Base-by-base conservation (phyloP, 2,888 invertebrate genomes). In the Tetropium fuscum region DNA sequence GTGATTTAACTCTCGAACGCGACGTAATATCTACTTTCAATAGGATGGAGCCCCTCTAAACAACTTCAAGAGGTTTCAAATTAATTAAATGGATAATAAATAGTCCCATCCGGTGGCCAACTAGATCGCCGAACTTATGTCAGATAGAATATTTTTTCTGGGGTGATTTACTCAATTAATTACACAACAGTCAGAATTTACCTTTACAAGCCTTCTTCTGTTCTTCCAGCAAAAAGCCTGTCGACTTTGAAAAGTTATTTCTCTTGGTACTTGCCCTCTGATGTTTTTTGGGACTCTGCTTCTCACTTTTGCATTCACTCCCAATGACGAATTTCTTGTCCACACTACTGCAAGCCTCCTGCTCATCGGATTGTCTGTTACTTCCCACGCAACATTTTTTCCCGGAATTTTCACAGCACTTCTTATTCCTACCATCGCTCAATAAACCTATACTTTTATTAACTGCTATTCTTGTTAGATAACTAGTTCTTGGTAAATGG, bases 361-460 rank as follows among this genome's bases (percentile, higher is more conserved):
- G 27, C 19, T 41, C 41, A 13, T 41, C 47, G 2, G 38, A 32
- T 19, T 49, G 48, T 30, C 40, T 59, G 32, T 41, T 58, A 13
- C 49, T 30, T 8, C 64, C 66, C 38, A 71, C 68, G 53, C 64
- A 62, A 55, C 61, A 60, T 64, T 61, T 61, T 38, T 72, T 74
- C 51, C 70, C 73, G 30, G 57, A 58, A 55, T 32, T 66, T 60
- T 74, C 73, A 62, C 70, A 67, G 53, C 68, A 68, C 60, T 72
- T 74, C 55, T 74, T 74, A 3, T 57, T 56, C 68, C 74, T 75
- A 34, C 68, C 64, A 19, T 81, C 79, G 55, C 78, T 78, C 36
- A 81, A 68, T 44, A 82, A 70, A 32, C 81, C 82, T 54, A 81
- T 79, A 65, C 79, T 80, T 73, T 81, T 82, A 63, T 82, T 82